Evolutionary conservation across 2,113 vertebrate species (phyloP).

Genomic region (Dendropsophus ebraccatus): DNA sequence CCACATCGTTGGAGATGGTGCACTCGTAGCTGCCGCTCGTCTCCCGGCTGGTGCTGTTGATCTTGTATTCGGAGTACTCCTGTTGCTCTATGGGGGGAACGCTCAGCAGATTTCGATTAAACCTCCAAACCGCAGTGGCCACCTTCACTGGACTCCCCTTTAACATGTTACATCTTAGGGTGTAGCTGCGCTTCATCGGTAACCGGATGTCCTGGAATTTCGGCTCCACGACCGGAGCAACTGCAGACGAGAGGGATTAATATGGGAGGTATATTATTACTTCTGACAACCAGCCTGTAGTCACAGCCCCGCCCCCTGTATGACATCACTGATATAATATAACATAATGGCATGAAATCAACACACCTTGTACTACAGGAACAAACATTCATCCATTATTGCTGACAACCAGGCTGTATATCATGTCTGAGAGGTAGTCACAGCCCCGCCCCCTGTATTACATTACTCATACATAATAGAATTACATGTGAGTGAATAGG

Average conservation of each 20-base stretch:
- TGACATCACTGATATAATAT: neutral
- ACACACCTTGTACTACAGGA: too few species aligned
- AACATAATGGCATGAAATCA: neutral
- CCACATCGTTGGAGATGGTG: slow-evolving; percentile 88
- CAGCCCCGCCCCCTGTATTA: too few species aligned
- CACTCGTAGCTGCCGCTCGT: slow-evolving; percentile 91
- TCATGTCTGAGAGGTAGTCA: too few species aligned
- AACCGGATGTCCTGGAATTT: slow-evolving; percentile 86
- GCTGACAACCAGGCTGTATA: too few species aligned
- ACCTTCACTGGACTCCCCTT: slow-evolving; percentile 87
- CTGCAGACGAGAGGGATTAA: slow-evolving; percentile 66
- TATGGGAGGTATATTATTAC: neutral
- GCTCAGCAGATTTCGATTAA: slow-evolving; percentile 78
- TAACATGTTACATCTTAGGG: slow-evolving; percentile 84
- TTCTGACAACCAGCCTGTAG: too few species aligned
- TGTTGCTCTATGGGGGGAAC: slow-evolving; percentile 78
- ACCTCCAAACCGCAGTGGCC: slow-evolving; percentile 84
- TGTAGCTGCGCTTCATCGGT: slow-evolving; percentile 77
- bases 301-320: neutral
- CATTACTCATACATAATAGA: too few species aligned
- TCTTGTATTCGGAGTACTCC: slow-evolving; percentile 83
- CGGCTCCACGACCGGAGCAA: slow-evolving; percentile 87
- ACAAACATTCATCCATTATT: too few species aligned
- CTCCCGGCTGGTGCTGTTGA: slow-evolving; percentile 80
- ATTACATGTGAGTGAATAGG: too few species aligned